Base-by-base conservation (phyloP, 64 coral and sea anemone genomes). In the Pachyseris speciosa region DNA sequence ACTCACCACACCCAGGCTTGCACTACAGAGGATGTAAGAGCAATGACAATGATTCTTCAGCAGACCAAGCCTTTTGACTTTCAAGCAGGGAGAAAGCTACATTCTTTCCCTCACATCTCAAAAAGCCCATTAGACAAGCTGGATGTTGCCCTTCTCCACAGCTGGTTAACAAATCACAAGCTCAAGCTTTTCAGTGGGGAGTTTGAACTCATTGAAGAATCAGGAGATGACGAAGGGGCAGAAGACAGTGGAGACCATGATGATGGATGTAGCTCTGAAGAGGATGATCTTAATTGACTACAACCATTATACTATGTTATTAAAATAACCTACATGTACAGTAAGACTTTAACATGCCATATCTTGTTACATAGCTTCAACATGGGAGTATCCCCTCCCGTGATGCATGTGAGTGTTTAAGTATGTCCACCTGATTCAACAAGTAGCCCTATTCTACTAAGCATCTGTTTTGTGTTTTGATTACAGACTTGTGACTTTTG, bases 61-160 rank as follows among this genome's bases (percentile, higher is more conserved):
- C 5, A 17, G 2, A 17, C 3, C 2, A 80, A 69, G 19, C 84
- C 84, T 6, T 94, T 94, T 83, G 74, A 51, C 1, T 80, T 20
- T 64, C 12, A 59, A 68, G 8, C 64, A 87, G 91, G 84, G 0
- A 64, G 90, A 45, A 40, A 9, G 10, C 81, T 67, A 0, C 7
- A 47, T 7, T 64, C 71, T 8, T 85, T 92, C 16, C 90, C 90
- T 49, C 0, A 37, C 9, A 78, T 92, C 20, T 25, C 80, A 9
- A 92, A 92, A 22, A 85, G 36, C 36, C 90, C 90, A 8, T 71
- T 92, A 36, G 90, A 92, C 5, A 3, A 86, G 20, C 13, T 92
- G 2, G 41, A 85, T 86, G 57, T 76, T 8, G 20, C 22, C 1
- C 47, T 47, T 42, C 16, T 91, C 8, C 28, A 83, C 39, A 72